Conservation (phyloP, 2,888 invertebrate genomes). For the Rapana venosa region DNA sequence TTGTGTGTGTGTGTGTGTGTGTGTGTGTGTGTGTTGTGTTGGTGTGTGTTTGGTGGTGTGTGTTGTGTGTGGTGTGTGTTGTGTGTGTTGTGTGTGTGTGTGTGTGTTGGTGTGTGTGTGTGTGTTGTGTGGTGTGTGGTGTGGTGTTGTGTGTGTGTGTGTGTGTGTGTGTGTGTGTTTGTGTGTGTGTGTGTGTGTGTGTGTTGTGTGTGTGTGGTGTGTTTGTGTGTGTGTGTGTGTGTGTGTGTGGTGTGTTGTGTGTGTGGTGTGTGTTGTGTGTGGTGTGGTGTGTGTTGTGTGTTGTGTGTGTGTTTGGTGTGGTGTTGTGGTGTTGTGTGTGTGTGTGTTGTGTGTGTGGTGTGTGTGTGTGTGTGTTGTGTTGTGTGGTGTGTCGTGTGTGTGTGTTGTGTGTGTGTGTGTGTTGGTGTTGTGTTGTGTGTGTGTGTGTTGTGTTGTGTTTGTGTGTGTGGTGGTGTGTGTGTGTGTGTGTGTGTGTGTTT, state of each 20-base stretch:
- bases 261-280: background rate
- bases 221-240: background rate
- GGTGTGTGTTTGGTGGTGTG: no score
- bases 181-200: background rate
- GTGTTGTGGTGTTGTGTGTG: background rate
- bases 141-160: background rate
- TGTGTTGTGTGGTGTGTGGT: background rate
- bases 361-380: background rate
- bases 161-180: background rate
- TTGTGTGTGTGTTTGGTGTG: background rate
- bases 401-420: background rate
- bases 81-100: no score
- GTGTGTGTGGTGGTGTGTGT: background rate
- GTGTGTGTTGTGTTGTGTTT: background rate
- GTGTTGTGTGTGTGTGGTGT: slow-evolving; percentile 5
- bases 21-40: no score
- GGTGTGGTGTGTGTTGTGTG: slow-evolving; percentile 1
- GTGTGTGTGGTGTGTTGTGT: background rate
- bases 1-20: no score
- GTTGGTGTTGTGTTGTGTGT: background rate
- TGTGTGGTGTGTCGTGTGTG: background rate
- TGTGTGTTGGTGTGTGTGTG: background rate
- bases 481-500: background rate
- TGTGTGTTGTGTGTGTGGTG: background rate
- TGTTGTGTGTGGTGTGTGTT: no score